Base-by-base conservation (phyloP, 2,797 vertebrate genomes). In the Rhadinocentrus ornatus region DNA sequence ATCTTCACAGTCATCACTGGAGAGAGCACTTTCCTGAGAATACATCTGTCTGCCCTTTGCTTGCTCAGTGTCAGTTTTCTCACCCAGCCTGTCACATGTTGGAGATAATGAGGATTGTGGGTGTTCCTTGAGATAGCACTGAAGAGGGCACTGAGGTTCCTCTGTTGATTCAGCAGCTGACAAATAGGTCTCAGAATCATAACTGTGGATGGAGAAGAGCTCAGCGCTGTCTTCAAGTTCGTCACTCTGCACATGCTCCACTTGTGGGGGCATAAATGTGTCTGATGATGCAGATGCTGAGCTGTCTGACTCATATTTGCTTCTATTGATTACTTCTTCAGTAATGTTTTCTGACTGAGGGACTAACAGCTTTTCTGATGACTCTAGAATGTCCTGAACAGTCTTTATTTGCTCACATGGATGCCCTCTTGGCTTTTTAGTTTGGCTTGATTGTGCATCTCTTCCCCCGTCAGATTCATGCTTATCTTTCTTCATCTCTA, bases 101-200 rank as follows among this genome's bases (percentile, higher is more conserved):
- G 62, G 37, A 57, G 70, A 73, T 15, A 44, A 60, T 6, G 54
- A 69, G 59, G 50, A 2, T 15, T 34, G 75, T 44, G 58, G 57
- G 16, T 59, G 52, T 68, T 71, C 73, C 1, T 3, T 10, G 15
- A 50, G 66, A 12, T 11, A 39, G 11, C 70, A 60, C 62, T 54
- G 59, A 60, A 65, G 3, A 29, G 29, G 41, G 69, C 29, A 46
- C 46, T 58, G 62, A 69, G 41, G 35, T 10, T 86, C 87, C 58
- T 85, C 86, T 31, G 59, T 4, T 11, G 86, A 83, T 60, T 91
- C 88, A 11, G 65, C 11, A 32, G 89, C 89, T 20, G 91, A 92
- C 27, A 88, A 63, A 66, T 85, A 89, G 18, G 34, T 77, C 62
- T 93, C 89, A 55, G 91, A 93, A 54, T 90, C 89, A 8, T 71